Percentiles rank a stretch among this genome's conserved stretches.
These are phyloP conservation scores for Chironomus tentans DNA, from an alignment of 2,888 invertebrate species.

Conservation along the genomic window DNA sequence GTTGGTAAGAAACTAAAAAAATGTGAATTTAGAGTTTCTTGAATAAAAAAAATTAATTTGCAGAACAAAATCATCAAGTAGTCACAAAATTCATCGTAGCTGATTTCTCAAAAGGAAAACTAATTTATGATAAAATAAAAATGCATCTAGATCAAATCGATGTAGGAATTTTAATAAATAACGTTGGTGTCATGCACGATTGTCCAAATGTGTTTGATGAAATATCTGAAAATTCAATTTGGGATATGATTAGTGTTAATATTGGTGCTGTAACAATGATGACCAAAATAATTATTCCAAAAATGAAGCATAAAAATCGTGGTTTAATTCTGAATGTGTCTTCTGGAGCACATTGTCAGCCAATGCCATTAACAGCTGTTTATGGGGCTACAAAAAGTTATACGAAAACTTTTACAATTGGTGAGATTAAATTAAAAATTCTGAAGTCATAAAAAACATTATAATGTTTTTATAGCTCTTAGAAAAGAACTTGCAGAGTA, in stretches of 20 bases:
- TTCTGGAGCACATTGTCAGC: constrained; percentile 78
- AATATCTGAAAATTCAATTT: constrained; percentile 58
- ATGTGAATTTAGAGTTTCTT: neutral
- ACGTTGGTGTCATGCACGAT: constrained; percentile 78
- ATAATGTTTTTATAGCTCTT: constrained; percentile 49
- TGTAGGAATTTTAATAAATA: constrained; percentile 83
- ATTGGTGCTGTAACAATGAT: constrained; percentile 77
- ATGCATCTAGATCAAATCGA: constrained; percentile 64
- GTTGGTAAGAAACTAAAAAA: constrained; percentile 58
- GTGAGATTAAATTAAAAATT: neutral
- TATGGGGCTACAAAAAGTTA: constrained; percentile 85
- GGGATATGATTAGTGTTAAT: constrained; percentile 82
- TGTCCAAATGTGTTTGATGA: constrained; percentile 75
- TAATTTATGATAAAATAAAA: constrained; percentile 62
- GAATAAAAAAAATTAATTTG: constrained; percentile 28
- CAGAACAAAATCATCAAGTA: constrained; percentile 50
- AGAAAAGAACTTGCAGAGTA: constrained; percentile 66
- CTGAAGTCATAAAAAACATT: neutral
- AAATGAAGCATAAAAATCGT: constrained; percentile 63
- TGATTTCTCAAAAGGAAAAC: constrained; percentile 67
- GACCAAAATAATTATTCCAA: constrained; percentile 65
- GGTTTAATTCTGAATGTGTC: constrained; percentile 88
- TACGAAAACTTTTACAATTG: constrained; percentile 65
- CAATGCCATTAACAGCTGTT: constrained; percentile 78
- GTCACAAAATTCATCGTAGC: constrained; percentile 68